Base-by-base conservation (phyloP, 2,888 invertebrate genomes). In the Dorcus hopei region DNA sequence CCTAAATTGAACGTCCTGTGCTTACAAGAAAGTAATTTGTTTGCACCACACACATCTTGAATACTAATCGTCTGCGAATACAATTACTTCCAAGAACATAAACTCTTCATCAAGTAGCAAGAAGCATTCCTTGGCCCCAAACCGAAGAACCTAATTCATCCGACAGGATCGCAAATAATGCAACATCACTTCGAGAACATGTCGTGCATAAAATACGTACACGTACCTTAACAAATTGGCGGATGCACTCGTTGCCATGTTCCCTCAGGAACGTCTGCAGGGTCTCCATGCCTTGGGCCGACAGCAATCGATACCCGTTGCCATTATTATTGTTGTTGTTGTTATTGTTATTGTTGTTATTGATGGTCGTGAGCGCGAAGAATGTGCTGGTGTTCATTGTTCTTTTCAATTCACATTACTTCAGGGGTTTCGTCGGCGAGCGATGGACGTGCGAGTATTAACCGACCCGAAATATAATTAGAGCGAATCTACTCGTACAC, bases 181-280 rank as follows among this genome's bases (percentile, higher is more conserved):
- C 6, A 33, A 33, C 26, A 33, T 33, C 26, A 33, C 26, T 33
- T 33, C 7, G 26, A 33, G 26, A 33, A 33, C 26, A 33, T 33
- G 26, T 33, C 26, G 26, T 33, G 26, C 26, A 33, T 33, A 33
- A 33, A 33, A 33, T 33, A 61, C 52, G 52, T 33, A 49, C 45
- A 57, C 57, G 65, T 76, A 87, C 87, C 87, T 87, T 86, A 73
- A 87, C 83, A 70, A 87, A 85, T 76, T 86, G 85, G 43, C 83
- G 80, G 63, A 87, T 84, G 72, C 85, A 87, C 62, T 85, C 84
- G 59, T 86, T 84, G 40, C 87, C 86, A 71, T 87, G 86, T 64
- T 87, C 85, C 65, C 84, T 73, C 51, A 87, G 79, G 77, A 87
- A 85, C 49, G 80, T 78, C 74, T 86, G 85, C 63, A 87, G 77